Evolutionary conservation across 2,888 invertebrate genomes (phyloP).

Genomic region (Melangyna quadrimaculata): DNA sequence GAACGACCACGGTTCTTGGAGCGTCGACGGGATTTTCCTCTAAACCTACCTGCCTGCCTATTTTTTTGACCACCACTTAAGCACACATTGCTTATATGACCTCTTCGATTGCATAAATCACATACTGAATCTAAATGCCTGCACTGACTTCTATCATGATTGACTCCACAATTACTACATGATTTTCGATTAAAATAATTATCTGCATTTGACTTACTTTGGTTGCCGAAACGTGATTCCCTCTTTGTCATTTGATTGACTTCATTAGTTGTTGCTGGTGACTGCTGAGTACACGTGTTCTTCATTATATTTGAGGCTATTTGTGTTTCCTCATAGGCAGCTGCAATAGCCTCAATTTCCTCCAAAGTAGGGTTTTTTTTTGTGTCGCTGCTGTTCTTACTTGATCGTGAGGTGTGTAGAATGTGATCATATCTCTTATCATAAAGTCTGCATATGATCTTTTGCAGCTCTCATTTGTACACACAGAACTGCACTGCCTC

Average conservation of each 20-base stretch:
- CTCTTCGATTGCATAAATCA: neutral
- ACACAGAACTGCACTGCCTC: neutral
- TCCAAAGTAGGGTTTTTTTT: no score
- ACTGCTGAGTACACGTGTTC: neutral
- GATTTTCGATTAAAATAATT: neutral
- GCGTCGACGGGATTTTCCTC: neutral
- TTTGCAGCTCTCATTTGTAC: neutral
- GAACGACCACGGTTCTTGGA: conserved; percentile 1
- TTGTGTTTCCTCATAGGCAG: conserved; percentile 4
- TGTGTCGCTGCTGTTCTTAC: neutral
- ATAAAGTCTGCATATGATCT: neutral
- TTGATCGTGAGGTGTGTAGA: neutral
- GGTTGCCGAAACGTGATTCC: neutral
- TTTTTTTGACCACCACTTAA: conserved; percentile 3
- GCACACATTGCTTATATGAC: conserved; percentile 14
- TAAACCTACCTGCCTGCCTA: neutral
- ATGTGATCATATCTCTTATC: no score
- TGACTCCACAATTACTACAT: conserved; percentile 1
- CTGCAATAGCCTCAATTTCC: neutral
- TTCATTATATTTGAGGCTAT: conserved; percentile 17
- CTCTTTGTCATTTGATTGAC: neutral
- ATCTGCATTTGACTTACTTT: conserved; percentile 5
- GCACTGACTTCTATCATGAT: conserved; percentile 5
- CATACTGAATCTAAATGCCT: neutral
- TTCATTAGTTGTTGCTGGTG: neutral